Evolutionary conservation across 1,140 invertebrate genomes (phyloP).

Genomic region (Ericerus pela): DNA sequence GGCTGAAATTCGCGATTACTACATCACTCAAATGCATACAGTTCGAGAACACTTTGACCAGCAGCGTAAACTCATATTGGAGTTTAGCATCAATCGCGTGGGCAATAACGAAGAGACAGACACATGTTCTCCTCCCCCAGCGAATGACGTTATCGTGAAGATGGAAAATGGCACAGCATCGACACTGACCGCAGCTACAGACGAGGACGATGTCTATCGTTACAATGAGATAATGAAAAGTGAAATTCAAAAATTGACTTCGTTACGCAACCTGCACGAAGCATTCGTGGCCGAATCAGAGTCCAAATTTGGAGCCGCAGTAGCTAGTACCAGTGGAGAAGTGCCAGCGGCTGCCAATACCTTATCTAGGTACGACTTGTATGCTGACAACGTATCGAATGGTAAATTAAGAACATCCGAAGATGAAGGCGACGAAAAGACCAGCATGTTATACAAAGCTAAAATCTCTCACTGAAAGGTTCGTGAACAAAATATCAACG

Average conservation of each 20-base stretch:
- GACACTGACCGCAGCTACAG: not conserved
- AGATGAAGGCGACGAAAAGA: conserved; percentile 1
- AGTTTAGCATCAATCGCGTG: conserved; percentile 79
- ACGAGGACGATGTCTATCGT: not conserved
- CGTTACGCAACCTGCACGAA: not conserved
- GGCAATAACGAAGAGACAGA: conserved; percentile 58
- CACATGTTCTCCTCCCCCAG: not conserved
- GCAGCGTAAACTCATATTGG: conserved; percentile 82
- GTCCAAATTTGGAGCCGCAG: not conserved
- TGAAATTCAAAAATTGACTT: not conserved
- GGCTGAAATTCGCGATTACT: conserved; percentile 74
- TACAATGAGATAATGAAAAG: conserved; percentile 1
- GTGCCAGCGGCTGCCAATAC: too few species aligned
- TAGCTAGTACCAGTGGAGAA: too few species aligned
- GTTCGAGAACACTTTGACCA: conserved; percentile 88
- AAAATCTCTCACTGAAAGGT: too few species aligned
- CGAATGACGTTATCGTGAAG: not conserved
- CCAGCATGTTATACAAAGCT: not conserved
- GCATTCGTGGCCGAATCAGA: not conserved
- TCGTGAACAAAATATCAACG: too few species aligned
- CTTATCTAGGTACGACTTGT: too few species aligned
- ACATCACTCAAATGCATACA: conserved; percentile 74
- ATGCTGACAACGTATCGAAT: too few species aligned
- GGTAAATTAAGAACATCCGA: not conserved
- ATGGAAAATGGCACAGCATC: not conserved